Conservation (phyloP, 2,888 invertebrate species). For the Hyppa rectilinea region DNA sequence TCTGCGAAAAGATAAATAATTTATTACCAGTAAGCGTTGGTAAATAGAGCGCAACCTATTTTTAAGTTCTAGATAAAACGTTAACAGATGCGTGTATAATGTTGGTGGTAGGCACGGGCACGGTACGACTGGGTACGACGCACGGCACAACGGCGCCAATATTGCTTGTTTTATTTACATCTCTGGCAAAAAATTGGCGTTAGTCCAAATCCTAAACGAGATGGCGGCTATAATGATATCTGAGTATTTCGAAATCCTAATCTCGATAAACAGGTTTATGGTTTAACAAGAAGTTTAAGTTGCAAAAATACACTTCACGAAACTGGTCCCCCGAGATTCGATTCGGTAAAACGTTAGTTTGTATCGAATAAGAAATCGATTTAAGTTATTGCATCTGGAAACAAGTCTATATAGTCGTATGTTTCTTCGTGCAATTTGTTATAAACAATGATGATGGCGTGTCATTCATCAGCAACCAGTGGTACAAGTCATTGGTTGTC, state of each 20-base stretch:
- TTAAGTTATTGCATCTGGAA: constrained; percentile 56
- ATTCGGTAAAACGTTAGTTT: constrained; percentile 58
- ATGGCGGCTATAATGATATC: constrained; percentile 74
- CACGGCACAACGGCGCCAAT: constrained; percentile 76
- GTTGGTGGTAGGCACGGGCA: constrained; percentile 41
- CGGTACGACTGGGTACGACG: constrained; percentile 50
- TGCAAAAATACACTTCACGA: constrained; percentile 65
- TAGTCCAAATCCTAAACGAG: constrained; percentile 77
- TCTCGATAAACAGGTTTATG: constrained; percentile 76
- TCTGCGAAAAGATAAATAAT: constrained; percentile 55
- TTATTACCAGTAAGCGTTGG: constrained; percentile 46
- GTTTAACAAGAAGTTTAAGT: constrained; percentile 70
- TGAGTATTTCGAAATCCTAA: constrained; percentile 76
- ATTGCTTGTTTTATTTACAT: constrained; percentile 85
- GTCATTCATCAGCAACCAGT: constrained; percentile 60
- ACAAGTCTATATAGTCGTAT: constrained; percentile 38
- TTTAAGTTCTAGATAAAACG: constrained; percentile 74
- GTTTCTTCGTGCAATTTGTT: constrained; percentile 48
- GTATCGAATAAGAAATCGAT: constrained; percentile 60
- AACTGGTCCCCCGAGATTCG: constrained; percentile 62
- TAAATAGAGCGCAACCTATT: constrained; percentile 67
- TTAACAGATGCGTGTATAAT: constrained; percentile 70
- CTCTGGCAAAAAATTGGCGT: constrained; percentile 84
- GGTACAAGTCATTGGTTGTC: constrained; percentile 64
- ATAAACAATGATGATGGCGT: constrained; percentile 59